Conservation (phyloP, 2,113 vertebrate species). For the Xyliphius kryptos region DNA sequence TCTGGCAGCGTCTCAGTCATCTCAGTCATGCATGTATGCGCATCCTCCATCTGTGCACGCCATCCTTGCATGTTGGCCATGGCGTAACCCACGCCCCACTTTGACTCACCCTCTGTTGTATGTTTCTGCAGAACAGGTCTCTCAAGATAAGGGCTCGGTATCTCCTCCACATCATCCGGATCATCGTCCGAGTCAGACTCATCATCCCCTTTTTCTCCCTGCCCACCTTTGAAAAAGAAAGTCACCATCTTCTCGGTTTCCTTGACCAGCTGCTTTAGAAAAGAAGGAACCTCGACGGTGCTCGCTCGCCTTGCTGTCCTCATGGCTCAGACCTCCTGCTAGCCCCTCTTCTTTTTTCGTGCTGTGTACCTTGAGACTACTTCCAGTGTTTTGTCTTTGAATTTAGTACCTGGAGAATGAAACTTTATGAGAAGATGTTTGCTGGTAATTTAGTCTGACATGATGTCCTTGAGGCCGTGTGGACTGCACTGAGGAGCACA, state of each 20-base stretch:
- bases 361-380: constrained; percentile 43
- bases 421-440: neutral
- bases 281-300: constrained; percentile 60
- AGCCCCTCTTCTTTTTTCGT: constrained; percentile 38
- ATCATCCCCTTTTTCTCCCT: constrained; percentile 42
- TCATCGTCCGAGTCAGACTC: constrained; percentile 34
- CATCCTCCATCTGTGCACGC: constrained; percentile 71
- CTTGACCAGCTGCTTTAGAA: too few species aligned
- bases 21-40: constrained; percentile 60
- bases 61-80: constrained; percentile 64
- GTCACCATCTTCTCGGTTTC: constrained; percentile 62
- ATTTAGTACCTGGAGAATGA: neutral
- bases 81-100: too few species aligned
- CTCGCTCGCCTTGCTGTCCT: constrained; percentile 59
- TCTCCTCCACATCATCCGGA: constrained; percentile 10
- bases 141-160: constrained; percentile 56
- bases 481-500: neutral
- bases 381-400: constrained; percentile 51
- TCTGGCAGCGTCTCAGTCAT: constrained; percentile 51
- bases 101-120: constrained; percentile 56
- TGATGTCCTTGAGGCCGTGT: neutral
- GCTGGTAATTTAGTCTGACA: neutral
- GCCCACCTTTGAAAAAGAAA: constrained; percentile 64
- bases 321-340: constrained; percentile 54
- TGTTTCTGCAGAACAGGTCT: constrained; percentile 60